Evolutionary conservation across 2,888 invertebrate genomes (phyloP).

Genomic region (Hydrotaea cyrtoneurina): DNA sequence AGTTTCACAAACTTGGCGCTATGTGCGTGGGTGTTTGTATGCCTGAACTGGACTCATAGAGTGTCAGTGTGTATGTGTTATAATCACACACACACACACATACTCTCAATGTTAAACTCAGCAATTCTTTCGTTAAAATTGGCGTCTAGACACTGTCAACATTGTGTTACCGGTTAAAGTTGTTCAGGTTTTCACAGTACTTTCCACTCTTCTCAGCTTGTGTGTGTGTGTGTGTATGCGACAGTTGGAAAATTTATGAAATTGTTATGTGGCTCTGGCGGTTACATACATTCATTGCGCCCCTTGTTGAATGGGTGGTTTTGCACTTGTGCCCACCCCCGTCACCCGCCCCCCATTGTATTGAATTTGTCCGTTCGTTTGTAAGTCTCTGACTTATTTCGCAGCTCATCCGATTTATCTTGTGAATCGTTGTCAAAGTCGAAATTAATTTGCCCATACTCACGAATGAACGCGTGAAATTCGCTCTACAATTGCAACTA

Average conservation of each 20-base stretch:
- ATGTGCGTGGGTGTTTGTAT: background rate
- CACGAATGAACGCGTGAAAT: no score
- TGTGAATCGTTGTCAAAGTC: no score
- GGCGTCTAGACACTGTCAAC: constrained; percentile 77
- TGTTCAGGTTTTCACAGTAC: background rate
- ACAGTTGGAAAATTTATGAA: background rate
- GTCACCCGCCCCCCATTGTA: no score
- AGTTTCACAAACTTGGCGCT: background rate
- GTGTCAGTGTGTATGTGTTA: constrained; percentile 16
- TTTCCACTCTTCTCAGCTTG: background rate
- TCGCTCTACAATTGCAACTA: no score
- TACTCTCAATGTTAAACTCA: constrained; percentile 27
- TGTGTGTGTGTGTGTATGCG: background rate
- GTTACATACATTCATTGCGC: background rate
- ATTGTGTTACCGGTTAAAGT: constrained; percentile 75
- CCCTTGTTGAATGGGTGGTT: no score
- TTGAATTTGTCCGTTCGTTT: no score
- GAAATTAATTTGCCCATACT: no score
- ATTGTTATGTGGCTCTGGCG: background rate
- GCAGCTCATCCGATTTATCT: no score
- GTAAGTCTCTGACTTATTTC: no score
- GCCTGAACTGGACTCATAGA: background rate
- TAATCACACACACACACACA: background rate
- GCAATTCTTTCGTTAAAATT: constrained; percentile 53
- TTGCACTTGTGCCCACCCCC: no score